A percentile compares a stretch with the other conserved stretches of the same genome.
Conservation (phyloP, 2,797 vertebrate species). For the Anabacerthia variegaticeps region DNA sequence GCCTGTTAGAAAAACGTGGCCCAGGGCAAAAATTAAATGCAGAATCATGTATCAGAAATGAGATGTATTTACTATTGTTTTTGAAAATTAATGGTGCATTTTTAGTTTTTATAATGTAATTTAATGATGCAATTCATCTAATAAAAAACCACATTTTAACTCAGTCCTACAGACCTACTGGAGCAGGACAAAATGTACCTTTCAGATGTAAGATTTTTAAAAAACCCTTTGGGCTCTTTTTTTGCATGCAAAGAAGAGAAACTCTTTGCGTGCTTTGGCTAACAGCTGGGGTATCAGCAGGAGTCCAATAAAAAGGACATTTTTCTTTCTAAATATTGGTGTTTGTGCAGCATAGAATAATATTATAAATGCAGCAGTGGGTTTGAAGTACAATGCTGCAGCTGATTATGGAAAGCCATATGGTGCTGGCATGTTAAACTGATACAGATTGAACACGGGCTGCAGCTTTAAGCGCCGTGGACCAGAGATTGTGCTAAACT, state of each 20-base stretch:
- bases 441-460: conserved; percentile 34
- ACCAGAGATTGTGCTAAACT: conserved; percentile 9
- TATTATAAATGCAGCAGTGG: conserved; percentile 51
- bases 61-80: conserved; percentile 95
- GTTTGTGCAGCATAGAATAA: conserved; percentile 58
- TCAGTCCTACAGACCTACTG: conserved; percentile 88
- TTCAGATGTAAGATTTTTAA: conserved; percentile 69
- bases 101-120: conserved; percentile 99
- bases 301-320: conserved; percentile 69
- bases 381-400: conserved; percentile 67
- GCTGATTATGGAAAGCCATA: conserved; percentile 61
- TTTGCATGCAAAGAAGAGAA: conserved; percentile 48
- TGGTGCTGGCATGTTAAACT: conserved; percentile 57
- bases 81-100: conserved; percentile 99
- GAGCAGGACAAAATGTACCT: conserved; percentile 87
- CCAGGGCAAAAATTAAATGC: conserved; percentile 90
- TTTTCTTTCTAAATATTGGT: conserved; percentile 66
- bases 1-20: conserved; percentile 82
- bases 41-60: conserved; percentile 89
- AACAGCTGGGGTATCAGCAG: conserved; percentile 68
- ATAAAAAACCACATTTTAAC: conserved; percentile 90
- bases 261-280: conserved; percentile 36
- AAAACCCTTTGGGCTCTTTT: conserved; percentile 82
- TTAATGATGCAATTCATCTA: conserved; percentile 99
- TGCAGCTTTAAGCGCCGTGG: conserved; percentile 18